Conservation (phyloP, 2,888 invertebrate species). For the Drosophila suboccidentalis region DNA sequence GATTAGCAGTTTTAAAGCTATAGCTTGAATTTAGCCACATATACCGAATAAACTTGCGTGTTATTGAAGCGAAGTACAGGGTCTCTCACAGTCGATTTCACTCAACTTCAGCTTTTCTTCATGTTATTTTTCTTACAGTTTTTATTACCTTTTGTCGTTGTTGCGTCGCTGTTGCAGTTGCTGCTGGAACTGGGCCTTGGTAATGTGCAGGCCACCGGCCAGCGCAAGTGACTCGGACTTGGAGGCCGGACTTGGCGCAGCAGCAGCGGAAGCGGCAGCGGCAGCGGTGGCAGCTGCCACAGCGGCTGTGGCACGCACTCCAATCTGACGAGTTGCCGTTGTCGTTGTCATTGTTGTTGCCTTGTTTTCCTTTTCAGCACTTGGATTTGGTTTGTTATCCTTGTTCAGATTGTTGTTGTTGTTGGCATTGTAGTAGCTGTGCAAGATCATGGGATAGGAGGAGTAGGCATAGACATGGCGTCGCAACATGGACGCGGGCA, state of each 20-base stretch:
- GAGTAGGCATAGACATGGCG: conserved; percentile 89
- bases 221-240: conserved; percentile 59
- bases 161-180: conserved; percentile 75
- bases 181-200: conserved; percentile 81
- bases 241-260: conserved; percentile 16
- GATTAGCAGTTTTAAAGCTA: too few species aligned
- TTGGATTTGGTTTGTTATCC: conserved; percentile 30
- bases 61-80: not conserved
- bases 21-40: too few species aligned
- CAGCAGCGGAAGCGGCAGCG: conserved; percentile 42
- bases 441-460: conserved; percentile 87
- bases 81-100: not conserved
- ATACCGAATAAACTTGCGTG: not conserved
- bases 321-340: conserved; percentile 59
- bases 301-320: conserved; percentile 74
- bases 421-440: conserved; percentile 62
- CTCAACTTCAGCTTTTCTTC: not conserved
- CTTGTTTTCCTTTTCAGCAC: conserved; percentile 51
- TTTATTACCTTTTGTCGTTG: conserved; percentile 80
- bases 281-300: conserved; percentile 68
- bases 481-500: conserved; percentile 74
- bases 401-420: conserved; percentile 38
- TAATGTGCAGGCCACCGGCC: conserved; percentile 72
- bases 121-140: not conserved
- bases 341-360: conserved; percentile 33